phyloP scores from a whole-genome alignment of 2,797 vertebrate species.

The Adrianichthys oophorus region DNA sequence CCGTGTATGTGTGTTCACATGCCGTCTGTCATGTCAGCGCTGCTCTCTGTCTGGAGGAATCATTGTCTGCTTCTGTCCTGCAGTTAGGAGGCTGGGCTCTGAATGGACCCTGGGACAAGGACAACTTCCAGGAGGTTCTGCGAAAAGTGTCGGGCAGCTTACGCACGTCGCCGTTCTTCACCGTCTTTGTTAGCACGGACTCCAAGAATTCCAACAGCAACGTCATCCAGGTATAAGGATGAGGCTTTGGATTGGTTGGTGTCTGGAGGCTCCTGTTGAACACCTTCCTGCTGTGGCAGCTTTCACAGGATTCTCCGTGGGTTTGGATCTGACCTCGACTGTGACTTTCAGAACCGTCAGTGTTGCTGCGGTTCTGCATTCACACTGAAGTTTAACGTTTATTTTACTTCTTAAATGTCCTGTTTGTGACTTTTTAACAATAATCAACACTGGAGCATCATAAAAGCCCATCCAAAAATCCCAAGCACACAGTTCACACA shows the following conservation, averaged over 20 bases:
- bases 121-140: constrained; percentile 90
- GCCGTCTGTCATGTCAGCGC: neutral
- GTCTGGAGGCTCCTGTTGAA: neutral
- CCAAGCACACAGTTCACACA: too few species aligned
- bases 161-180: constrained; percentile 91
- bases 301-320: neutral
- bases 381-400: neutral
- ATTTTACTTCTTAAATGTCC: too few species aligned
- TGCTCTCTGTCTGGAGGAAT: too few species aligned
- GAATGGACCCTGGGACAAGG: constrained; percentile 80
- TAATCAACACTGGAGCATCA: too few species aligned
- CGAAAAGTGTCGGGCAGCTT: constrained; percentile 85
- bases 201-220: constrained; percentile 97
- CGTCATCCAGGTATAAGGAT: constrained; percentile 88
- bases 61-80: too few species aligned
- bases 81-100: constrained; percentile 96
- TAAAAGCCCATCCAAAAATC: too few species aligned
- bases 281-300: neutral
- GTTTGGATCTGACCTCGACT: constrained; percentile 1
- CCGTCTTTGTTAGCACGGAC: constrained; percentile 91
- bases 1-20: constrained; percentile 74
- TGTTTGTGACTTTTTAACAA: too few species aligned
- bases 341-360: neutral
- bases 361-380: constrained; percentile 4
- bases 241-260: too few species aligned